Conservation (phyloP, 1,140 invertebrate species). For the Condylostylus longicornis region DNA sequence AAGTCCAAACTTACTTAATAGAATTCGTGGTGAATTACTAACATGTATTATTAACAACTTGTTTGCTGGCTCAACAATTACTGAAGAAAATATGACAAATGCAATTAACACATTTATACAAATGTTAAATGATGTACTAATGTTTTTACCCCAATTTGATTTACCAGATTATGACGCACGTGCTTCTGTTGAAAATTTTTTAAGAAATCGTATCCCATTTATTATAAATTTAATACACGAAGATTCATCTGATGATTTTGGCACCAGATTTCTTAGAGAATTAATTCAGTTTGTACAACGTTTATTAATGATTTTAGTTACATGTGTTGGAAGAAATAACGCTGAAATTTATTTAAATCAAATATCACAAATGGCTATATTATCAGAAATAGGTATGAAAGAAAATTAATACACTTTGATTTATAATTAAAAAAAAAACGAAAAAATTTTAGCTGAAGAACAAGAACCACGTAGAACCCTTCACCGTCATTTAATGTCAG, state of each 20-base stretch:
- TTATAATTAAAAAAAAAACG: not conserved
- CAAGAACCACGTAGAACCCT: slow-evolving; percentile 6
- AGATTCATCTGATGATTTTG: slow-evolving; percentile 28
- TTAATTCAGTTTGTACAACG: slow-evolving; percentile 18
- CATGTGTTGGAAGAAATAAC: slow-evolving; percentile 22
- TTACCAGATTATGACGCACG: slow-evolving; percentile 22
- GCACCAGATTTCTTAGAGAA: slow-evolving; percentile 30
- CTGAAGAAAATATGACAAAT: slow-evolving; percentile 16
- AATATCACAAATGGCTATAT: slow-evolving; percentile 18
- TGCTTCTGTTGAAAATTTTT: slow-evolving; percentile 23
- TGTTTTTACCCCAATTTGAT: slow-evolving; percentile 25
- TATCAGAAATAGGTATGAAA: slow-evolving; percentile 2
- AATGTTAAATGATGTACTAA: slow-evolving; percentile 18
- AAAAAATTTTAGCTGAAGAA: slow-evolving; percentile 2
- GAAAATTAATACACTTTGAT: not conserved
- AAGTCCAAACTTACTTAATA: slow-evolving; percentile 12
- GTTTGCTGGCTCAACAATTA: slow-evolving; percentile 19
- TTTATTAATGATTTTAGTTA: slow-evolving; percentile 20
- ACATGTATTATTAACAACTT: slow-evolving; percentile 13
- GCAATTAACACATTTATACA: slow-evolving; percentile 18
- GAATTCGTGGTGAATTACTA: slow-evolving; percentile 7
- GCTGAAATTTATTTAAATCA: slow-evolving; percentile 24
- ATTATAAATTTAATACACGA: slow-evolving; percentile 31
- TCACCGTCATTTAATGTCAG: slow-evolving; percentile 7
- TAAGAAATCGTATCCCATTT: slow-evolving; percentile 15